phyloP scores from a whole-genome alignment of 1,140 invertebrate genomes.

The Oryctes rhinoceros region DNA sequence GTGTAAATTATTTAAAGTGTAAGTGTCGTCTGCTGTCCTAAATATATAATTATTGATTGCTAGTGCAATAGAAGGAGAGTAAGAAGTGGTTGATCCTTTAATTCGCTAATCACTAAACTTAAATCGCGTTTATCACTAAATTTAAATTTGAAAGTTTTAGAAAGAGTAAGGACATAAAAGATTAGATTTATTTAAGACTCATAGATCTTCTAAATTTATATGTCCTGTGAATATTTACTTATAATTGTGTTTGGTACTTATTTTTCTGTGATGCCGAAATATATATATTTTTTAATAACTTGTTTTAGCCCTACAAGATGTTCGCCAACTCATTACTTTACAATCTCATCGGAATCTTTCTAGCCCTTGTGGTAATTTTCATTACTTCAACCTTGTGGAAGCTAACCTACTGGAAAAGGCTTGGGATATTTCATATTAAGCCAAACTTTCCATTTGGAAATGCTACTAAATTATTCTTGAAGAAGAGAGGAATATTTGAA shows the following conservation, averaged over 20 bases:
- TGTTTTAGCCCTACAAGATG: not conserved
- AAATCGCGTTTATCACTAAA: too few species aligned
- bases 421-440: conserved; percentile 48
- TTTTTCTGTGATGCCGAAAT: not conserved
- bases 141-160: too few species aligned
- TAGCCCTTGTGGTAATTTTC: not conserved
- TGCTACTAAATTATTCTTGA: conserved; percentile 45
- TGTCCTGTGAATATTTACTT: too few species aligned
- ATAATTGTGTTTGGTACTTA: not conserved
- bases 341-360: not conserved
- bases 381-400: conserved; percentile 28
- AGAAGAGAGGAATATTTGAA: conserved; percentile 48
- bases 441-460: conserved; percentile 56
- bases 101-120: too few species aligned
- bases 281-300: not conserved
- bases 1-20: not conserved
- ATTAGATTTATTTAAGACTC: too few species aligned
- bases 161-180: too few species aligned
- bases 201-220: too few species aligned
- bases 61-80: too few species aligned
- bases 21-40: too few species aligned
- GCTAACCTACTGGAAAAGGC: conserved; percentile 53
- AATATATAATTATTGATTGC: too few species aligned
- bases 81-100: too few species aligned
- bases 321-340: not conserved